Conservation (phyloP, 2,888 invertebrate species). For the Orgyia antiqua region DNA sequence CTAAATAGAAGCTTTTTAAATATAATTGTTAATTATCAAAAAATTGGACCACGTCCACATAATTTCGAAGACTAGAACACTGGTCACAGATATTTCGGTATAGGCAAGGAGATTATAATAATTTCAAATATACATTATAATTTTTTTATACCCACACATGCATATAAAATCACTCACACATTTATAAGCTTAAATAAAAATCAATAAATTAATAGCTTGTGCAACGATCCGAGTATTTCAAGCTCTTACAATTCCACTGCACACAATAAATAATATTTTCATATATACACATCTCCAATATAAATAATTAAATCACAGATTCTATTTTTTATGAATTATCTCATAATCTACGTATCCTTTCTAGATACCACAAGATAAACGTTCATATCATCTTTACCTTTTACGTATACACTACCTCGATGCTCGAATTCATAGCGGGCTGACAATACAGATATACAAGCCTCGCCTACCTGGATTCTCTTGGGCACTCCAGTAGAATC, state of each 20-base stretch:
- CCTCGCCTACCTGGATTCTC: conserved; percentile 89
- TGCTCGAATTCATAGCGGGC: conserved; percentile 91
- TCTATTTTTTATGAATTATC: conserved; percentile 47
- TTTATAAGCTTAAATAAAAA: conserved; percentile 43
- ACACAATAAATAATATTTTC: conserved; percentile 44
- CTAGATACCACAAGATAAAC: conserved; percentile 86
- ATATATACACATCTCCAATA: conserved; percentile 36
- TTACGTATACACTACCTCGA: conserved; percentile 96
- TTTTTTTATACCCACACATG: conserved; percentile 29
- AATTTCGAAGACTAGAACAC: conserved; percentile 66
- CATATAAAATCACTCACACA: conserved; percentile 32
- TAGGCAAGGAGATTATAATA: conserved; percentile 62
- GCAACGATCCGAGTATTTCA: conserved; percentile 58
- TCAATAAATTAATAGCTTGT: conserved; percentile 56
- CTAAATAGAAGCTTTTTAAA: too few relatives aligned
- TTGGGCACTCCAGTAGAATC: conserved; percentile 96
- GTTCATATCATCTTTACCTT: conserved; percentile 97
- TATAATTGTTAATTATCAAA: conserved; percentile 26
- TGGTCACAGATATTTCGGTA: conserved; percentile 62
- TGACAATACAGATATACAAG: conserved; percentile 83
- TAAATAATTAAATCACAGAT: conserved; percentile 73
- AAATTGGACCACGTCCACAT: conserved; percentile 41
- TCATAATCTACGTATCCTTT: conserved; percentile 53
- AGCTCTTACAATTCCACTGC: conserved; percentile 44
- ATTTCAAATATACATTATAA: conserved; percentile 27